Conservation (phyloP, 2,113 vertebrate species). For the Fulmarus glacialis region DNA sequence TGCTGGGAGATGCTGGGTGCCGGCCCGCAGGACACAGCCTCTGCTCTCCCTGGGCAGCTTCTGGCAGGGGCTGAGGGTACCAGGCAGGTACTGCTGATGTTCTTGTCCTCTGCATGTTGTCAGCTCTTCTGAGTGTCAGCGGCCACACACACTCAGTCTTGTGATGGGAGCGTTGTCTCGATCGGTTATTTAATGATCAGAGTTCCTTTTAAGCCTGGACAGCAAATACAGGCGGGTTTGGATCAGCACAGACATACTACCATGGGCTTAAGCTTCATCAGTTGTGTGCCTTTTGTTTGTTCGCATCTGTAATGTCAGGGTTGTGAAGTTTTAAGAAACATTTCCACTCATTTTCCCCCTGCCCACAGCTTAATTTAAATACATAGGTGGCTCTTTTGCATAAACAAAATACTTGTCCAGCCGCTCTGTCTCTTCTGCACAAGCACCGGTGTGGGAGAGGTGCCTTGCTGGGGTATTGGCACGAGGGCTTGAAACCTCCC, state of each 20-base stretch:
- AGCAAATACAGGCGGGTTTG: background rate
- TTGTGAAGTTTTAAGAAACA: background rate
- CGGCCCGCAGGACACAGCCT: background rate
- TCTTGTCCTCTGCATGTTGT: background rate
- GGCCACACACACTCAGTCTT: rapidly evolving
- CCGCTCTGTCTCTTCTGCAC: background rate
- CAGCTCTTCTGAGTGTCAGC: background rate
- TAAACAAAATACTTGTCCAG: background rate
- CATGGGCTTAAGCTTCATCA: background rate
- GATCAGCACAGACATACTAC: background rate
- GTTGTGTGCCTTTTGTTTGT: rapidly evolving
- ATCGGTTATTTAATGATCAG: rapidly evolving
- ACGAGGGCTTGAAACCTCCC: rapidly evolving
- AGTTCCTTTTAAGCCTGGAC: background rate
- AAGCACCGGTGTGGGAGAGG: background rate
- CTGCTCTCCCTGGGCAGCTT: background rate
- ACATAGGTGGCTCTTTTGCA: background rate
- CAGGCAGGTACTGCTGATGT: background rate
- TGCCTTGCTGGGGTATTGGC: background rate
- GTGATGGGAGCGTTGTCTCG: background rate
- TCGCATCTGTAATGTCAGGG: background rate
- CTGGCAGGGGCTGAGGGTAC: background rate
- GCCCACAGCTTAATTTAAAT: background rate
- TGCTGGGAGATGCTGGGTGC: background rate
- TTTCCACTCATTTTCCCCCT: background rate